phyloP scores from a whole-genome alignment of 2,797 vertebrate species.

The Acanthiza pusilla region DNA sequence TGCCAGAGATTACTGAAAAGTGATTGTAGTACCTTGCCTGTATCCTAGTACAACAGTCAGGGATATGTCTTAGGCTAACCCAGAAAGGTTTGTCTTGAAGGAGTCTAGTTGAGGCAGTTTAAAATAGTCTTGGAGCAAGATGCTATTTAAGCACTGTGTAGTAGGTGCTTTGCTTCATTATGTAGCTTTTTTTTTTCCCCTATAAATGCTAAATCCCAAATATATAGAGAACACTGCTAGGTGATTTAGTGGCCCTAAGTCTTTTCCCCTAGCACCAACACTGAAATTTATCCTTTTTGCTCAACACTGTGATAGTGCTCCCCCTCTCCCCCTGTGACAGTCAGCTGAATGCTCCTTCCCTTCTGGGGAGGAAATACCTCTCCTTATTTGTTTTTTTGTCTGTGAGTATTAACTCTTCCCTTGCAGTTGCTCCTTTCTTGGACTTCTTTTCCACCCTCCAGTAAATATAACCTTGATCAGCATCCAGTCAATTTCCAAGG shows the following conservation, averaged over 20 bases:
- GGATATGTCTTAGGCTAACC: background rate
- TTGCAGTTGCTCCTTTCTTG: background rate
- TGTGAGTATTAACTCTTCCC: background rate
- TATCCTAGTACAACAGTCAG: background rate
- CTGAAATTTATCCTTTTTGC: background rate
- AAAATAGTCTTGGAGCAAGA: background rate
- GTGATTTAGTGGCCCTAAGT: background rate
- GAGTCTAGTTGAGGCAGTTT: background rate
- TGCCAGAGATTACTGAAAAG: background rate
- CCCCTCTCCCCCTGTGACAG: background rate
- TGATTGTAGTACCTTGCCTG: background rate
- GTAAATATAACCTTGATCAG: background rate
- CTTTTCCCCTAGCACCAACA: background rate
- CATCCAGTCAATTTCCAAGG: background rate
- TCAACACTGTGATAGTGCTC: background rate
- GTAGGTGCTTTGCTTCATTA: background rate
- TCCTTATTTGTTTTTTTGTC: background rate
- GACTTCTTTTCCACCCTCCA: background rate
- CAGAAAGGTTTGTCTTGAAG: background rate
- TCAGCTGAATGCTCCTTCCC: background rate
- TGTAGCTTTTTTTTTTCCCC: background rate
- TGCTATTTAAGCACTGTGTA: background rate
- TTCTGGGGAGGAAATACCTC: background rate
- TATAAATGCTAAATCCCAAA: background rate
- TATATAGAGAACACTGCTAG: background rate